A percentile compares a stretch with the other conserved stretches of the same genome.
Conservation (phyloP, 2,888 invertebrate genomes). For the Pemphredon lugubris region DNA sequence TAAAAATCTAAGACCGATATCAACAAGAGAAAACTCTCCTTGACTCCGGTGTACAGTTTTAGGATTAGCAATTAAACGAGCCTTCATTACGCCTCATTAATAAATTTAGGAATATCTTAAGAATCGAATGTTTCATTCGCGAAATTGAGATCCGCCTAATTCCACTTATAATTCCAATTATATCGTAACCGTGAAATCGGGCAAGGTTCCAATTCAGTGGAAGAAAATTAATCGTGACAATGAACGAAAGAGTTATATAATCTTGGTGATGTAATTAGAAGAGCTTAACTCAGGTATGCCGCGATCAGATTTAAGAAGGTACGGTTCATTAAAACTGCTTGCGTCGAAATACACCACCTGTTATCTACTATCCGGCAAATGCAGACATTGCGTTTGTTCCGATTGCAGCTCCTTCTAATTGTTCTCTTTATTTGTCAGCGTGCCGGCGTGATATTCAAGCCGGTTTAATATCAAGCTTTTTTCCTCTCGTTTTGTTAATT, state of each 20-base stretch:
- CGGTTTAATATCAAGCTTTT: background rate
- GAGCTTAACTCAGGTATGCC: conserved; percentile 23
- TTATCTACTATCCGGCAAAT: conserved; percentile 12
- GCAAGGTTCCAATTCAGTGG: background rate
- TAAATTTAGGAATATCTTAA: no score
- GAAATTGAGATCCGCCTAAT: background rate
- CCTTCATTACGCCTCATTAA: no score
- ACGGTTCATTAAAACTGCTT: conserved; percentile 29
- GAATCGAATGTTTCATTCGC: no score
- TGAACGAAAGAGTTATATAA: conserved; percentile 30
- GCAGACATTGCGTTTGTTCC: background rate
- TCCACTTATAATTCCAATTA: no score
- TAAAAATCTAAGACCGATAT: no score
- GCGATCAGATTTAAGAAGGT: conserved; percentile 15
- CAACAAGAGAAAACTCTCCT: no score
- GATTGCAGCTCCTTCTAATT: conserved; percentile 3
- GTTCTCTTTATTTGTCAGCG: background rate
- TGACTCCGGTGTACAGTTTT: no score
- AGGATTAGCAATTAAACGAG: no score
- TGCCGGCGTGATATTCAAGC: background rate
- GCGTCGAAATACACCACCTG: conserved; percentile 24
- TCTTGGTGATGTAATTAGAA: conserved; percentile 19
- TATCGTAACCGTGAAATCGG: background rate
- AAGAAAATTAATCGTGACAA: conserved; percentile 28
- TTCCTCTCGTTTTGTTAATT: background rate